Percentiles rank a stretch among this genome's conserved stretches.
phyloP scores from a whole-genome alignment of 1,140 invertebrate genomes.

The Tribolium castaneum region DNA sequence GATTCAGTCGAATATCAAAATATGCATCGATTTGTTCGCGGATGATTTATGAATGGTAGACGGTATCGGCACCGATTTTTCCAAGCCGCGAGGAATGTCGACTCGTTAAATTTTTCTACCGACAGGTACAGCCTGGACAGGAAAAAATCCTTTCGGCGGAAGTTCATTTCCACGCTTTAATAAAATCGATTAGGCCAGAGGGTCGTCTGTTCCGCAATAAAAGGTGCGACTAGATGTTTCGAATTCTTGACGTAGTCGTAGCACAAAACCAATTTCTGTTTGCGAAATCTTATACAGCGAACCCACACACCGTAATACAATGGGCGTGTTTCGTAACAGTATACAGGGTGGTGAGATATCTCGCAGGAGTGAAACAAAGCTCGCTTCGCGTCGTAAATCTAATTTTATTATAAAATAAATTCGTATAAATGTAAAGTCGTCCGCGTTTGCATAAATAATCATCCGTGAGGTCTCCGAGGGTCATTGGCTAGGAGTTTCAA shows the following conservation, averaged over 20 bases:
- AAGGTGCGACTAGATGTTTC: conserved; percentile 28
- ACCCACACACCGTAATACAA: conserved; percentile 13
- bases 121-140: too few relatives aligned
- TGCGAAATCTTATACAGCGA: conserved; percentile 16
- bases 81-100: conserved; percentile 3
- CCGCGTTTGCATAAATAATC: not conserved
- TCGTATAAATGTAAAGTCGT: too few relatives aligned
- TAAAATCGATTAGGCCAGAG: not conserved
- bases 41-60: conserved; percentile 33
- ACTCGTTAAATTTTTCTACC: not conserved
- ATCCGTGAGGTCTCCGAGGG: conserved; percentile 18
- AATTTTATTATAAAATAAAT: conserved; percentile 19
- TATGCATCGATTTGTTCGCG: conserved; percentile 50
- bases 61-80: not conserved
- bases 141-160: not conserved
- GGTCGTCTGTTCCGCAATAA: not conserved
- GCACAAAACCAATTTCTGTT: conserved; percentile 28
- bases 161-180: not conserved
- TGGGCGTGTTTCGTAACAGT: conserved; percentile 17
- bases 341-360: not conserved
- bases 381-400: not conserved
- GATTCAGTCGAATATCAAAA: conserved; percentile 52
- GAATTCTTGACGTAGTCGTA: conserved; percentile 21
- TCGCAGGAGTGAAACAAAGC: not conserved
- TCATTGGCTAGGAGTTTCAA: conserved; percentile 34